These are phyloP conservation scores for Paedocypris micromegethes DNA, from an alignment of 2,797 vertebrate species.

Conservation along the genomic window DNA sequence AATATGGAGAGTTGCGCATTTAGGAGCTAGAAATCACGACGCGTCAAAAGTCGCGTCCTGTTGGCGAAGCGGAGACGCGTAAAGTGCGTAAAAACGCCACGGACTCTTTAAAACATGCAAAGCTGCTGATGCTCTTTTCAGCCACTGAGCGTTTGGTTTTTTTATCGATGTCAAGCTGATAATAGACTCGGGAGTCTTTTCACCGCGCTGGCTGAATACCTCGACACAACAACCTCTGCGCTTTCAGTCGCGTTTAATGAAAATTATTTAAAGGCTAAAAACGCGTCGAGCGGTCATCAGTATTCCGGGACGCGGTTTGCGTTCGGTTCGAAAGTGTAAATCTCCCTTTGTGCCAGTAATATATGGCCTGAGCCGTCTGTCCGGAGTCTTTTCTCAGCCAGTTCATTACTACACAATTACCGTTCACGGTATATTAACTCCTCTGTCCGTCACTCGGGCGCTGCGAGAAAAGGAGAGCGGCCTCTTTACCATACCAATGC, in stretches of 20 bases:
- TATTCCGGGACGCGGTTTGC: constrained; percentile 91
- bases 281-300: constrained; percentile 75
- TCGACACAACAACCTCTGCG: constrained; percentile 89
- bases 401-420: constrained; percentile 99
- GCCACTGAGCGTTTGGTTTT: constrained; percentile 68
- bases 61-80: too few relatives aligned
- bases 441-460: constrained; percentile 83
- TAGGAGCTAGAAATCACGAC: constrained; percentile 13
- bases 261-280: constrained; percentile 84
- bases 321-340: constrained; percentile 99
- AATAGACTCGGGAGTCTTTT: constrained; percentile 80
- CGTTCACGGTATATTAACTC: constrained; percentile 99
- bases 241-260: constrained; percentile 94
- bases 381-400: constrained; percentile 95
- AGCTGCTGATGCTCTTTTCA: constrained; percentile 67
- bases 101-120: constrained; percentile 42
- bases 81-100: constrained; percentile 22
- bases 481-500: constrained; percentile 91
- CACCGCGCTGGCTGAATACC: constrained; percentile 74
- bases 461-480: constrained; percentile 77
- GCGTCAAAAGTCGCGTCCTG: not conserved
- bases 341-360: constrained; percentile 96
- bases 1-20: constrained; percentile 2
- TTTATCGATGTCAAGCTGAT: constrained; percentile 80
- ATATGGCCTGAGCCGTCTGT: constrained; percentile 97